phyloP scores from a whole-genome alignment of 2,888 invertebrate genomes.

The Drosophila diplacantha region DNA sequence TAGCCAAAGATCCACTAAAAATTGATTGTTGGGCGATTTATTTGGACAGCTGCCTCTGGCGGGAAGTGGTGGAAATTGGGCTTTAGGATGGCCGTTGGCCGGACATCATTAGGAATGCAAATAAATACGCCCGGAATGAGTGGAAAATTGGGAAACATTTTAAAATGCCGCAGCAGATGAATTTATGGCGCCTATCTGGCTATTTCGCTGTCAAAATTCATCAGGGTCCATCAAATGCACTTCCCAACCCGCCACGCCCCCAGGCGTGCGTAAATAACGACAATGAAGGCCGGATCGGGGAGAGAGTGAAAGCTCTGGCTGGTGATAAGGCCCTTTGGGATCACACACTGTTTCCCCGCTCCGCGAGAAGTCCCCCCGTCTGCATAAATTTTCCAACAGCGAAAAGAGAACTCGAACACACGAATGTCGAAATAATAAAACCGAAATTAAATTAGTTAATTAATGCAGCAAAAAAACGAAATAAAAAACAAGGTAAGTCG shows the following conservation, averaged over 20 bases:
- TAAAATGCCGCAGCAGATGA: slow-evolving; percentile 32
- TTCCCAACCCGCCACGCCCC: slow-evolving; percentile 38
- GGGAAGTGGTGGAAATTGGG: background rate
- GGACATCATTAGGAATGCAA: slow-evolving; percentile 63
- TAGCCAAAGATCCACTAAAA: slow-evolving; percentile 26
- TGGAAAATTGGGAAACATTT: slow-evolving; percentile 38
- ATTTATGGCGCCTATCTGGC: slow-evolving; percentile 41
- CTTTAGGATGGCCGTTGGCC: slow-evolving; percentile 1
- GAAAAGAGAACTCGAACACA: slow-evolving; percentile 39
- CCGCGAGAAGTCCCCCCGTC: slow-evolving; percentile 30
- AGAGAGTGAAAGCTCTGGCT: slow-evolving; percentile 65
- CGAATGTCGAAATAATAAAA: slow-evolving; percentile 47
- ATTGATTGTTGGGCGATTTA: slow-evolving; percentile 40
- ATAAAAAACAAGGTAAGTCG: background rate
- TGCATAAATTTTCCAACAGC: slow-evolving; percentile 56
- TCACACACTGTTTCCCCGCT: background rate
- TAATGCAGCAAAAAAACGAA: slow-evolving; percentile 56
- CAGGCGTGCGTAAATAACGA: slow-evolving; percentile 61
- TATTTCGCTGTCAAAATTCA: slow-evolving; percentile 56
- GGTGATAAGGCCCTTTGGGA: slow-evolving; percentile 50
- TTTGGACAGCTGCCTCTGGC: slow-evolving; percentile 6
- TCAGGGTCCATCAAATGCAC: slow-evolving; percentile 59
- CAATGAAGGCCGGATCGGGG: slow-evolving; percentile 35
- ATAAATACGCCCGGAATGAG: slow-evolving; percentile 39
- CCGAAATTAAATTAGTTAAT: slow-evolving; percentile 71